Conservation (phyloP, 1,140 invertebrate species). For the Holotrichia oblita region DNA sequence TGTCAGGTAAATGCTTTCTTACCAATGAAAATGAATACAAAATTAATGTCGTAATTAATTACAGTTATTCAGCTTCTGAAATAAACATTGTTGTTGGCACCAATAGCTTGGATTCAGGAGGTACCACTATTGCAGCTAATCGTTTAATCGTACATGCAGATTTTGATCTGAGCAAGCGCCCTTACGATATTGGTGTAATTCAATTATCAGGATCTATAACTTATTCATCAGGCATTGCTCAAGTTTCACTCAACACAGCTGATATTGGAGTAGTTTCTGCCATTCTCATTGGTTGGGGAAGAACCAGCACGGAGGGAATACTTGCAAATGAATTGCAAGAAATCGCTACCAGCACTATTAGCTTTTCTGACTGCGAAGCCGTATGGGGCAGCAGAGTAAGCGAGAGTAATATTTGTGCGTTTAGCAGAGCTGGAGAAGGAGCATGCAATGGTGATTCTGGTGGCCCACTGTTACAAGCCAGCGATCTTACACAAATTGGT, state of each 20-base stretch:
- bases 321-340: conserved; percentile 61
- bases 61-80: not conserved
- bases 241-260: not conserved
- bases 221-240: not conserved
- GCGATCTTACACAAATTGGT: conserved; percentile 53
- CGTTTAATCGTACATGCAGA: not conserved
- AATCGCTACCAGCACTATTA: conserved; percentile 60
- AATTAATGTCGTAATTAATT: not conserved
- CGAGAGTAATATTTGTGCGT: conserved; percentile 67
- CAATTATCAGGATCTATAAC: not conserved
- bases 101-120: conserved; percentile 22
- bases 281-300: conserved; percentile 60
- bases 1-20: not conserved
- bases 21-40: not conserved
- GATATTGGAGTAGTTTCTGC: not conserved
- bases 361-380: conserved; percentile 57
- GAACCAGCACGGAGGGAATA: conserved; percentile 47
- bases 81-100: conserved; percentile 26
- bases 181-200: conserved; percentile 38
- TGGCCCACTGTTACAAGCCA: conserved; percentile 62
- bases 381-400: not conserved
- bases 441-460: conserved; percentile 71
- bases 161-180: not conserved
- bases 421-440: conserved; percentile 67
- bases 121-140: not conserved